Base-by-base conservation (phyloP, 2,113 vertebrate species). In the Lycaon pictus region DNA sequence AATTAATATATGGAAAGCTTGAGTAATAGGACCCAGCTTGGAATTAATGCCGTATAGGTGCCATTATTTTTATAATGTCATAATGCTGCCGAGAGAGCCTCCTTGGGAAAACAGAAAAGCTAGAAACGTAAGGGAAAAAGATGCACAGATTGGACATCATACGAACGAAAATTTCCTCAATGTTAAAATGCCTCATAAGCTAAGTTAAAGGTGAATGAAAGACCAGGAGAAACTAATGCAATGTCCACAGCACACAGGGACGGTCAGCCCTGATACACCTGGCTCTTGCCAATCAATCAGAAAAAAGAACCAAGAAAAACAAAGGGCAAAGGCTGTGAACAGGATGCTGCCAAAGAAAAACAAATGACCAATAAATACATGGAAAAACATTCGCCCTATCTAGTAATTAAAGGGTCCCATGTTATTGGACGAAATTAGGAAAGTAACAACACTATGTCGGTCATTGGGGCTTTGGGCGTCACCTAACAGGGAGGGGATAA, bases 91-190 rank as follows among this genome's bases (percentile, higher is more conserved):
- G 37, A 76, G 29, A 69, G 58, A 51, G 48, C 5, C 16, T 56
- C 27, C 51, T 51, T 23, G 11, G n/a, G n/a, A 63, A 93, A 97
- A 65, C 37, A 63, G 29, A 58, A 84, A 88, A 80, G 43, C 90
- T 4, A 58, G 67, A 69, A 85, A 51, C 27, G 17, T 55, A 51
- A 48, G 56, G 32, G 32, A n/a, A 79, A 62, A 48, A 51, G 48
- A 72, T 3, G 5, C 15, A 48, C 17, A 56, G 77, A 53, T 0
- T 11, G 11, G 55, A 17, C 12, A 4, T 10, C 43, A 90, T 0
- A 62, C 7, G 25, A 13, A 74, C 0, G 32, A 74, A 27, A 76
- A 27, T 69, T 23, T 56, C 69, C 85, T 25, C 1, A 7, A 79
- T 16, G 27, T 6, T 51, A 56, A 67, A 43, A 72, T 22, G 15